Evolutionary conservation across 2,888 invertebrate species (phyloP), one percentile per base, ranked within the genome.

Genomic region (Eupithecia pulchellata): DNA sequence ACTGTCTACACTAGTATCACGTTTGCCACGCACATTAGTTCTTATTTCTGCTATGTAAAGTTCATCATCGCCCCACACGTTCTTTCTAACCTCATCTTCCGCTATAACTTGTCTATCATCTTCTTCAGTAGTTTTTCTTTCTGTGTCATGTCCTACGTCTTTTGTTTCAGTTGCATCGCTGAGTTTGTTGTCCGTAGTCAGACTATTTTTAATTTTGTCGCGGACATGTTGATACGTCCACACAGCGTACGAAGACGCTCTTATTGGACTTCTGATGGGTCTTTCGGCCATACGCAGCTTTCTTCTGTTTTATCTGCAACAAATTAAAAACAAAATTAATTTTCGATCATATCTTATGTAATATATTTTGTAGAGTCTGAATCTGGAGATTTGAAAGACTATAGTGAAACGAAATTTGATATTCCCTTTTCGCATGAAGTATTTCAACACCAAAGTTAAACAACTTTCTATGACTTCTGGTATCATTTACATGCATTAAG

Each of bases 21-120:
- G 94, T 91, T 90, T 93, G 71, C 87, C 89, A 81, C 93, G 92
- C 87, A 89, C 92, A 91, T 93, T 85, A 90, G 92, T 92, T 78
- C 93, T 92, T 79, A 87, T 84, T 85, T 92, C 88, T 78, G 93
- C 91, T 92, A 94, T 93, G 91, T 94, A 94, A 77, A 92, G 89
- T 88, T 93, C 93, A 82, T 94, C 94, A 75, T 93, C 93, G 77
- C 90, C 91, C 94, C 94, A 94, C 77, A 93, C 94, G 81, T 91
- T 90, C 80, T 84, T 91, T 82, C 90, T 90, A 84, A 93, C 82
- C 76, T 92, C 91, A 84, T 91, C 89, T 67, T 84, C 75, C 80
- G 92, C 91, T 93, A 92, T 91, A 91, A 91, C 36, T 66, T 72
- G 66, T 69, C 67, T 67, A 67, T 73, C 73, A 83, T 81, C 80